A percentile compares a stretch with the other conserved stretches of the same genome.
These are phyloP conservation scores for Raphicerus campestris DNA, from an alignment of 2,113 vertebrate genomes.

Conservation along the genomic window DNA sequence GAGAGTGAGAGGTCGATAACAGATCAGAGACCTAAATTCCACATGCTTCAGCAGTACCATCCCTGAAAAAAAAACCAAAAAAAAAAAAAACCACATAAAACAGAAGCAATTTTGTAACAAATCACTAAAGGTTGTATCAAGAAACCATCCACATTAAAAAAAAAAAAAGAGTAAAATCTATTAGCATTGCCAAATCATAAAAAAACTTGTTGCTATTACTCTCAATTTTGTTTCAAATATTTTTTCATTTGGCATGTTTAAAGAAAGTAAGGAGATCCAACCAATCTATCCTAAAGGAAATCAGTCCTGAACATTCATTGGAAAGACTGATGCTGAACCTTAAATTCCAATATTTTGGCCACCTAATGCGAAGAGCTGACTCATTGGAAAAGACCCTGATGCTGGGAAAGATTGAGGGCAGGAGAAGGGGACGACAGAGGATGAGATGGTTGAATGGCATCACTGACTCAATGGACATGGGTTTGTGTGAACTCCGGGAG, in stretches of 20 bases:
- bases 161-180: not conserved
- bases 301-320: no score
- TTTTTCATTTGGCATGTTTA: not conserved
- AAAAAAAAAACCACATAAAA: no score
- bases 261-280: not conserved
- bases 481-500: no score
- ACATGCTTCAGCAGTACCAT: not conserved
- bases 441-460: no score
- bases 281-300: no score
- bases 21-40: not conserved
- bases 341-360: no score
- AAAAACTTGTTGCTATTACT: not conserved
- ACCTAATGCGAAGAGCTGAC: no score
- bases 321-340: no score
- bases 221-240: not conserved
- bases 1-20: not conserved
- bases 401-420: no score
- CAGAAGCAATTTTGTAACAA: not conserved
- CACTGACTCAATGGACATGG: no score
- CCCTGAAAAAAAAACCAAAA: rapidly evolving
- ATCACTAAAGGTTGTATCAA: not conserved
- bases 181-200: not conserved
- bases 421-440: no score
- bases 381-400: no score
- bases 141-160: not conserved